Base-by-base conservation (phyloP, 2,888 invertebrate genomes). In the Leptura quadrifasciata region DNA sequence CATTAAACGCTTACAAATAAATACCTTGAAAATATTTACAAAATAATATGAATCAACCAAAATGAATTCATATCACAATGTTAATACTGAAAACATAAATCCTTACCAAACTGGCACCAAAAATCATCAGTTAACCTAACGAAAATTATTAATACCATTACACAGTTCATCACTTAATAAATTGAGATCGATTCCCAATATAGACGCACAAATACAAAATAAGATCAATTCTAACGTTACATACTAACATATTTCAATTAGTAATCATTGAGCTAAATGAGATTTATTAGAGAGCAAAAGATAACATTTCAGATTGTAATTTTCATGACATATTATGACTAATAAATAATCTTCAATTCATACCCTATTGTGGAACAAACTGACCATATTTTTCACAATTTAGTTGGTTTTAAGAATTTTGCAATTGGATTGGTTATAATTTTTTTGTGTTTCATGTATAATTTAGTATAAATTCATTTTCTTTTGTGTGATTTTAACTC, bases 211-310 rank as follows among this genome's bases (percentile, higher is more conserved):
- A 47, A 39, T 12, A 54, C 27, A 27, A 20, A 12, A 55, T 54
- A 31, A 35, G 31, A 39, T 35, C 35, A 21, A 60, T 15, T 47
- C 9, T 63, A 63, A 17, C 31, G 31, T 27, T 60, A 31, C 60
- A 1, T 17, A 21, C 12, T n/a, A 21, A 60, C 15, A 12, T 21
- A 31, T n/a, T 60, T 63, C 18, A 63, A 63, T 35, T 63, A 39
- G 20, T 39, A 9, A 35, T 27, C 21, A 67, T 67, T 67, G 67
- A 65, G 24, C 65, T 54, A 52, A 21, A 8, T 21, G 24, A 47
- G 17, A 55, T 55, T 63, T 35, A 63, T 54, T 68, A 68, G 68
- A 68, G 68, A 68, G 68, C 68, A 57, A 35, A 57, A 31, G n/a
- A n/a, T 31, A 61, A 6, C 60, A n/a, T 27, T 12, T 15, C 10